These are phyloP conservation scores for Cydia splendana DNA, from an alignment of 1,140 invertebrate genomes.

Conservation along the genomic window DNA sequence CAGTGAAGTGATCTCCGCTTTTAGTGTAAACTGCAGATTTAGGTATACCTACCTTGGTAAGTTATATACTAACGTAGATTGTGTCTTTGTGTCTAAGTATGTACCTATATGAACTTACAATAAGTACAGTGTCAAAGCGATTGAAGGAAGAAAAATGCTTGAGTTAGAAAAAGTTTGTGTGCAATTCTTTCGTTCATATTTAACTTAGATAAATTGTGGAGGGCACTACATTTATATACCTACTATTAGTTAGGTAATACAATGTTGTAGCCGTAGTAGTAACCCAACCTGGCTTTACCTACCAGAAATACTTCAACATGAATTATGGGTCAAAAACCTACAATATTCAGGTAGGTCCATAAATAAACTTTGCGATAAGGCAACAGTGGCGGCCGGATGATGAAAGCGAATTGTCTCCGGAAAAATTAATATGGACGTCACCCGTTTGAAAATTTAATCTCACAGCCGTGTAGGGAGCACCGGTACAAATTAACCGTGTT, in stretches of 20 bases:
- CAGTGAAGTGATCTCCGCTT: conserved; percentile 10
- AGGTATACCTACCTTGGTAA: background rate
- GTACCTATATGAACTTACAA: no score
- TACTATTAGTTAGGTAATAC: background rate
- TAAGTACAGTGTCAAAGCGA: no score
- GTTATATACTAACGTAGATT: conserved; percentile 34
- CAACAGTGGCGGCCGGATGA: conserved; percentile 41
- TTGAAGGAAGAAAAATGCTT: no score
- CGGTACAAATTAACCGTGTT: conserved; percentile 53
- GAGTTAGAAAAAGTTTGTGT: no score
- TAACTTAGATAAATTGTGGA: no score
- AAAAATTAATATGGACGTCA: conserved; percentile 55
- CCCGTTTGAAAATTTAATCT: conserved; percentile 66
- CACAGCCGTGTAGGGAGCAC: conserved; percentile 51
- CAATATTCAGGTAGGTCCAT: conserved; percentile 39
- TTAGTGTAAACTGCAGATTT: background rate
- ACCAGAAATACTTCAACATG: background rate
- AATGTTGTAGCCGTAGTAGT: no score
- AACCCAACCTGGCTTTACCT: background rate
- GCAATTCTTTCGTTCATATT: no score
- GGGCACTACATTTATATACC: no score
- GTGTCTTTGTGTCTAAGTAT: no score
- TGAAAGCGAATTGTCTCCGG: conserved; percentile 53
- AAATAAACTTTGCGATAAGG: conserved; percentile 46
- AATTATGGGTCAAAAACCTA: conserved; percentile 25